These are phyloP conservation scores for Sardina pilchardus DNA, from an alignment of 2,113 vertebrate species.

Conservation along the genomic window DNA sequence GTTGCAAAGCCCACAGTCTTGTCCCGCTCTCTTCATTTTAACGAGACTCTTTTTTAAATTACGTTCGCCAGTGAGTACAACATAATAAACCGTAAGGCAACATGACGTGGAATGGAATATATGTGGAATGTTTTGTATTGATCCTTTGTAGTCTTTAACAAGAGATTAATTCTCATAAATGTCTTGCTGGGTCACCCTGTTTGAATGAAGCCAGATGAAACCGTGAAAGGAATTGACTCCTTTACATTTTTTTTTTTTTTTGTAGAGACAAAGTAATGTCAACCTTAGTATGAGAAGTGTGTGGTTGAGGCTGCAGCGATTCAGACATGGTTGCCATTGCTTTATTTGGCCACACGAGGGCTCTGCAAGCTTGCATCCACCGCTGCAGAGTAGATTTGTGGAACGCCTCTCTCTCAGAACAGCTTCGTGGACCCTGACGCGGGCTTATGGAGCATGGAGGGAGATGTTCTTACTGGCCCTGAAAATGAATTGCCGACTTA, in stretches of 20 bases:
- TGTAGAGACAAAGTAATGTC: too few relatives aligned
- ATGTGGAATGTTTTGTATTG: not conserved
- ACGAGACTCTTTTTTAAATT: constrained; percentile 45
- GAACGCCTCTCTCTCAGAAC: not conserved
- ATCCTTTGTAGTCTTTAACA: not conserved
- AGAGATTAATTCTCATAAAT: not conserved
- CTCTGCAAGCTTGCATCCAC: not conserved
- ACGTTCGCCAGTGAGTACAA: not conserved
- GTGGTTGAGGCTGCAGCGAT: not conserved
- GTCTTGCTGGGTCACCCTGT: not conserved
- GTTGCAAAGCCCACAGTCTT: constrained; percentile 8
- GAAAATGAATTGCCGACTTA: not conserved
- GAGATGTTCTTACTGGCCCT: not conserved
- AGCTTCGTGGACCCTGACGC: not conserved
- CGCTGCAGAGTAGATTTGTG: not conserved
- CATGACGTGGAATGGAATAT: too few relatives aligned
- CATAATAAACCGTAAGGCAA: not conserved
- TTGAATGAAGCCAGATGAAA: not conserved
- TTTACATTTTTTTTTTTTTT: not conserved
- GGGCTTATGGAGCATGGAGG: not conserved
- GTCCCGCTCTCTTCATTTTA: not conserved
- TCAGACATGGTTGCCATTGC: not conserved
- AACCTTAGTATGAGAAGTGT: not conserved
- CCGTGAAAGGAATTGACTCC: not conserved
- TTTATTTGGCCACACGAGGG: not conserved